Percentiles rank a stretch among this genome's conserved stretches.
phyloP scores from a whole-genome alignment of 2,113 vertebrate genomes.

The Leptobrachium leishanense region DNA sequence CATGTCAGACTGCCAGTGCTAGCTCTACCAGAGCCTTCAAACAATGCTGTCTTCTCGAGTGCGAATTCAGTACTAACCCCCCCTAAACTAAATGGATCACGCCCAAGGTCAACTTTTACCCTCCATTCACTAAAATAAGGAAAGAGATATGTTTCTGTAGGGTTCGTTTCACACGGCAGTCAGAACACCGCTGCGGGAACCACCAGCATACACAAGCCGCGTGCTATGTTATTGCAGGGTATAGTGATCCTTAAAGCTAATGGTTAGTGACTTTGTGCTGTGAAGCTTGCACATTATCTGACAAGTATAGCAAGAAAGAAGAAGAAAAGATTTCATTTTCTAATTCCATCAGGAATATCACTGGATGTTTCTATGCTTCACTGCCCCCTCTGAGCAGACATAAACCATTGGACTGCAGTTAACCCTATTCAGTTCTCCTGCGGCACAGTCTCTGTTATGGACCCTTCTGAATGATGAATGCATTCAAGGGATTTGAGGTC shows the following conservation, averaged over 20 bases:
- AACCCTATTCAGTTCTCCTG: slow-evolving; percentile 12
- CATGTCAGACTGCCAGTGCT: slow-evolving; percentile 10
- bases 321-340: slow-evolving; percentile 23
- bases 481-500: no score
- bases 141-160: slow-evolving; percentile 6
- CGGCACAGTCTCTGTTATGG: no score
- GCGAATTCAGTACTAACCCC: slow-evolving; percentile 20
- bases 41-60: not conserved
- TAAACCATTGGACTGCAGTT: slow-evolving; percentile 13
- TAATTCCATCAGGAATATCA: slow-evolving; percentile 36
- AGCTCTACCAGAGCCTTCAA: slow-evolving; percentile 4
- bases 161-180: slow-evolving; percentile 35
- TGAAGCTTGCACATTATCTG: slow-evolving; percentile 33
- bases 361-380: slow-evolving; percentile 38
- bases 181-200: slow-evolving; percentile 30
- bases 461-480: no score
- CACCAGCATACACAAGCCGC: slow-evolving; percentile 28
- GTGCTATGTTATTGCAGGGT: slow-evolving; percentile 31
- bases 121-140: slow-evolving; percentile 22
- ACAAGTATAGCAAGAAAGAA: slow-evolving; percentile 13
- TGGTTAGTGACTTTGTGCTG: slow-evolving; percentile 39
- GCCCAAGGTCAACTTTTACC: slow-evolving; percentile 44
- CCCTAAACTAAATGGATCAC: slow-evolving; percentile 27
- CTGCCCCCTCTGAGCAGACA: slow-evolving; percentile 10
- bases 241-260: slow-evolving; percentile 37